Evolutionary conservation across 2,113 vertebrate species (phyloP).

Genomic region (Charina bottae): DNA sequence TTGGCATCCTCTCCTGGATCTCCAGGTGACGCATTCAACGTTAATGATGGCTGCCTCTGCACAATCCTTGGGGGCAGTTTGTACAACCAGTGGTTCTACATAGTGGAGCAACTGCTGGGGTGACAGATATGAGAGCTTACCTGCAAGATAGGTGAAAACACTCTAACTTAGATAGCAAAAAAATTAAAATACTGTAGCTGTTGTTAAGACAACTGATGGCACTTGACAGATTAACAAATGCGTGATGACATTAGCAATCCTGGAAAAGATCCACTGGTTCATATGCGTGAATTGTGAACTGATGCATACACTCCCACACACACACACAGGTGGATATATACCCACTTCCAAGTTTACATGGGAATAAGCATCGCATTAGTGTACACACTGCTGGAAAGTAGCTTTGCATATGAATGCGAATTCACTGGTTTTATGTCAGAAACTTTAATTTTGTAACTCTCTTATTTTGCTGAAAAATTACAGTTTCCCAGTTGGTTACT

Average conservation of each 20-base stretch:
- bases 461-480: neutral
- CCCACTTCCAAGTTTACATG: neutral
- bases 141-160: slow-evolving; percentile 7
- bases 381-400: neutral
- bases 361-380: neutral
- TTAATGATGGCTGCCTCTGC: neutral
- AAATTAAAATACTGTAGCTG: neutral
- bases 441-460: neutral
- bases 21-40: slow-evolving; percentile 8
- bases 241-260: no score
- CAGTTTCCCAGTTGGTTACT: neutral
- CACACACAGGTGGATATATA: neutral
- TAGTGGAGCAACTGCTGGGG: neutral
- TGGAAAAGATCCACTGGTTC: neutral
- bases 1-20: neutral
- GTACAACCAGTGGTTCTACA: neutral
- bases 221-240: neutral
- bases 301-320: no score
- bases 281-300: neutral
- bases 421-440: neutral
- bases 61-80: neutral
- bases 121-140: neutral
- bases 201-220: neutral
- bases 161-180: neutral
- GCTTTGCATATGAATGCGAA: neutral